These are phyloP conservation scores for Nanorana parkeri DNA, from an alignment of 2,113 vertebrate genomes.

Conservation along the genomic window DNA sequence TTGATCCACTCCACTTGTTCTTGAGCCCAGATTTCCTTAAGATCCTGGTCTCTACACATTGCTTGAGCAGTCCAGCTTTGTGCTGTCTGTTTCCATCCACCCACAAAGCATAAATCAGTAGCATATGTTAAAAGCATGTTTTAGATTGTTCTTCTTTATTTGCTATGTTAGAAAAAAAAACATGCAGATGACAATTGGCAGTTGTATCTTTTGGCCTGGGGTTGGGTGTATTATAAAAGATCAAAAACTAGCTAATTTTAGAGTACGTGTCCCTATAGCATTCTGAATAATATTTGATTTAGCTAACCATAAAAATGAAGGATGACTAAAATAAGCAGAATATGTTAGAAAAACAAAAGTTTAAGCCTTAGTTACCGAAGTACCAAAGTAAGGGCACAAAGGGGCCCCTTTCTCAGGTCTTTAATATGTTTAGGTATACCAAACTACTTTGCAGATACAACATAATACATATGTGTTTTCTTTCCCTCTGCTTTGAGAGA, in stretches of 20 bases:
- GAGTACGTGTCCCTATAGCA: no score
- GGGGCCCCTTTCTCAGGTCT: no score
- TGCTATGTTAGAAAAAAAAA: background rate
- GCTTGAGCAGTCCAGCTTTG: slow-evolving; percentile 10
- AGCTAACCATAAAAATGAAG: no score
- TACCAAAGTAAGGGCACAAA: no score
- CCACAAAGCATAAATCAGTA: slow-evolving; percentile 13
- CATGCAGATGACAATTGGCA: background rate
- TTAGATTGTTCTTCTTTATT: background rate
- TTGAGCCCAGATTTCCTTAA: slow-evolving; percentile 36
- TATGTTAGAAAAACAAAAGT: no score
- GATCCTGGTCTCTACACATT: background rate
- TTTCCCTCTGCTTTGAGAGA: no score
- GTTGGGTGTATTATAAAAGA: background rate
- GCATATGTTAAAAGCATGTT: background rate
- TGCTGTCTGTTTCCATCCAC: slow-evolving; percentile 1
- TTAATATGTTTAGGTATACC: no score
- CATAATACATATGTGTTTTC: no score
- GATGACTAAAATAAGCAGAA: no score
- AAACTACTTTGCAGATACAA: no score
- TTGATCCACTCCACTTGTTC: slow-evolving; percentile 40
- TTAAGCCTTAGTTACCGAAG: no score
- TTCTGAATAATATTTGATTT: no score
- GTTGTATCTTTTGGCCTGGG: background rate
- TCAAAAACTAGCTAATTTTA: background rate